Conservation (phyloP, 2,888 invertebrate genomes). For the Drosophila recens region DNA sequence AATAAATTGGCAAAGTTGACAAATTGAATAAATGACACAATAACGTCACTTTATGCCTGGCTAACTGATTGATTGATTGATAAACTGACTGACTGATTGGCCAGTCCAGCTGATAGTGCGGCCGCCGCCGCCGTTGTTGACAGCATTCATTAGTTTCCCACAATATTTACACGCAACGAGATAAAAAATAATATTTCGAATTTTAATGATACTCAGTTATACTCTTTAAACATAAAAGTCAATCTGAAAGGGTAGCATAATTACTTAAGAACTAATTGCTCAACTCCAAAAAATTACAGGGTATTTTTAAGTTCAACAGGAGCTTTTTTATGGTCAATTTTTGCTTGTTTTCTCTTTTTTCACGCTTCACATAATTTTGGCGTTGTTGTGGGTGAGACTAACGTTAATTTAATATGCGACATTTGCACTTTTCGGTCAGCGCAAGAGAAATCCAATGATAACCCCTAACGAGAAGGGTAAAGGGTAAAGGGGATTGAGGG, state of each 20-base stretch:
- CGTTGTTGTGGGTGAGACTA: slow-evolving; percentile 30
- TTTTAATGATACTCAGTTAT: slow-evolving; percentile 26
- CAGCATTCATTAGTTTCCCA: slow-evolving; percentile 51
- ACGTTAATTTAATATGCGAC: slow-evolving; percentile 79
- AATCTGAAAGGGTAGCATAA: neutral
- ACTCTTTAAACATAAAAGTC: slow-evolving; percentile 8
- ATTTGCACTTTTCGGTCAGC: slow-evolving; percentile 76
- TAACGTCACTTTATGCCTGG: slow-evolving; percentile 23
- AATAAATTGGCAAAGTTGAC: slow-evolving; percentile 44
- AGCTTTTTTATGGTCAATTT: slow-evolving; percentile 17
- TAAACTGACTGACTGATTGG: slow-evolving; percentile 13
- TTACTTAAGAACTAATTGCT: too few relatives aligned
- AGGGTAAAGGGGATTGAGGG: neutral
- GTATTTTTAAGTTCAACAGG: neutral
- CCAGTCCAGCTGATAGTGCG: slow-evolving; percentile 33
- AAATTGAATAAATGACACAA: slow-evolving; percentile 61
- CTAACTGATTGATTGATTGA: slow-evolving; percentile 38
- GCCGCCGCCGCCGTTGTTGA: slow-evolving; percentile 41
- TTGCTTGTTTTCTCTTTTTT: slow-evolving; percentile 33
- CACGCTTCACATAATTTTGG: slow-evolving; percentile 61
- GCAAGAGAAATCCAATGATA: slow-evolving; percentile 23
- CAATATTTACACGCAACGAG: slow-evolving; percentile 39
- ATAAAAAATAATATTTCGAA: slow-evolving; percentile 31
- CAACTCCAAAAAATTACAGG: neutral
- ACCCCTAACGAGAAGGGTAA: slow-evolving; percentile 13